phyloP scores from a whole-genome alignment of 2,888 invertebrate species.

The Mimachlamys varia region DNA sequence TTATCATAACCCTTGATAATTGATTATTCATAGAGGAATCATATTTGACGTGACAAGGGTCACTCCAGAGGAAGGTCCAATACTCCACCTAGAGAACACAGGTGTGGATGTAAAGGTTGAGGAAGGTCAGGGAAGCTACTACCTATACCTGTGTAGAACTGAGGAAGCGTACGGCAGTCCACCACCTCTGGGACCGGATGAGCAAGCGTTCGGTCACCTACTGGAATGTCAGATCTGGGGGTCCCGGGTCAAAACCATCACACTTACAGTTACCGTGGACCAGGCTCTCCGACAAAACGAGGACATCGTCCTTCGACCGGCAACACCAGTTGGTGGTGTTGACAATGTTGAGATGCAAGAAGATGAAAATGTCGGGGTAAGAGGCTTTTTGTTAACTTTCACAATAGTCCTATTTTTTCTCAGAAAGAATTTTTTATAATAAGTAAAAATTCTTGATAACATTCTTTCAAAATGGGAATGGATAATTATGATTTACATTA shows the following conservation, averaged over 20 bases:
- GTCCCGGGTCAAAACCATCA: neutral
- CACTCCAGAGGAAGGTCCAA: neutral
- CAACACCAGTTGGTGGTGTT: neutral
- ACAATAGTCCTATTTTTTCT: too few species aligned
- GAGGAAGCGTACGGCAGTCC: neutral
- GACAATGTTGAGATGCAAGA: neutral
- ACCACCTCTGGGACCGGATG: neutral
- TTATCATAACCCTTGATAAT: neutral
- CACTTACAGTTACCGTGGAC: neutral
- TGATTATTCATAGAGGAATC: neutral
- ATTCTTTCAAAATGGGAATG: too few species aligned
- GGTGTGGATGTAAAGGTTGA: neutral
- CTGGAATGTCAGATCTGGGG: conserved; percentile 43
- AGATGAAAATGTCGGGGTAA: neutral
- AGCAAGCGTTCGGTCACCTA: neutral
- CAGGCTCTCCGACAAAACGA: neutral
- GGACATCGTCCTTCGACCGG: neutral
- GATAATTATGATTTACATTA: too few species aligned
- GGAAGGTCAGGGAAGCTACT: neutral
- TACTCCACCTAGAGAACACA: neutral
- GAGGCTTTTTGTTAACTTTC: neutral
- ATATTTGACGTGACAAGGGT: neutral
- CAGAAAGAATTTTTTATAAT: too few species aligned
- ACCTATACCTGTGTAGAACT: neutral
- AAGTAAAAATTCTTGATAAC: too few species aligned